A percentile compares a stretch with the other conserved stretches of the same genome.
Conservation (phyloP, 2,797 vertebrate genomes). For the Gambusia yucatana region DNA sequence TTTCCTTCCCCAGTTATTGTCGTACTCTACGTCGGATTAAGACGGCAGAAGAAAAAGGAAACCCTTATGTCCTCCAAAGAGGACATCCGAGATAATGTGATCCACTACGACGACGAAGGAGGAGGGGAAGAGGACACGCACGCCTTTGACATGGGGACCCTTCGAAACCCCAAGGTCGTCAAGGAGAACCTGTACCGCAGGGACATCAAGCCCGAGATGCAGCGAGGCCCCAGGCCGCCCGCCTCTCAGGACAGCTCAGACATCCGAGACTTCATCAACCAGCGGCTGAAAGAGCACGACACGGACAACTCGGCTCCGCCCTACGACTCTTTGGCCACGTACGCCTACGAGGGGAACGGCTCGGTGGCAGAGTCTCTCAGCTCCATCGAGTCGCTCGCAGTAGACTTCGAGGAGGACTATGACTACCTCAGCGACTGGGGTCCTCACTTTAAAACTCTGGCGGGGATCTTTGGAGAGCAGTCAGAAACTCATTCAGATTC, state of each 20-base stretch:
- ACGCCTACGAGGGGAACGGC: slow-evolving; percentile 94
- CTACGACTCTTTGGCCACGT: slow-evolving; percentile 96
- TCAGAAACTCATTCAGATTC: slow-evolving; percentile 81
- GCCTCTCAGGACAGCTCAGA: slow-evolving; percentile 88
- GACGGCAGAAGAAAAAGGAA: slow-evolving; percentile 95
- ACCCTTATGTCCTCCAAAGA: slow-evolving; percentile 98
- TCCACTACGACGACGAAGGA: slow-evolving; percentile 98
- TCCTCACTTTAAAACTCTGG: slow-evolving; percentile 94
- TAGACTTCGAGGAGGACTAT: slow-evolving; percentile 91
- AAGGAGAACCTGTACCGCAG: slow-evolving; percentile 92
- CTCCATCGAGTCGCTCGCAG: slow-evolving; percentile 89
- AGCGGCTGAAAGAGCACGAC: slow-evolving; percentile 92
- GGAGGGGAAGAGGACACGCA: slow-evolving; percentile 98
- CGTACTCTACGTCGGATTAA: slow-evolving; percentile 92
- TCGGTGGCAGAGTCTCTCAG: slow-evolving; percentile 95
- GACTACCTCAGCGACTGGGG: slow-evolving; percentile 96
- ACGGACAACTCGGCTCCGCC: slow-evolving; percentile 90
- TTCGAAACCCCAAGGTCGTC: slow-evolving; percentile 93
- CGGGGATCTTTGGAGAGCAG: slow-evolving; percentile 93
- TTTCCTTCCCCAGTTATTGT: slow-evolving; percentile 86
- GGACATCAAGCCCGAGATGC: slow-evolving; percentile 91
- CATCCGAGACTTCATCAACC: slow-evolving; percentile 93
- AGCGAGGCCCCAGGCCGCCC: slow-evolving; percentile 62
- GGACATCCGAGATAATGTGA: slow-evolving; percentile 97
- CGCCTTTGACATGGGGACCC: slow-evolving; percentile 96